A percentile compares a stretch with the other conserved stretches of the same genome.
Conservation (phyloP, 2,113 vertebrate genomes). For the Vidua chalybeata region DNA sequence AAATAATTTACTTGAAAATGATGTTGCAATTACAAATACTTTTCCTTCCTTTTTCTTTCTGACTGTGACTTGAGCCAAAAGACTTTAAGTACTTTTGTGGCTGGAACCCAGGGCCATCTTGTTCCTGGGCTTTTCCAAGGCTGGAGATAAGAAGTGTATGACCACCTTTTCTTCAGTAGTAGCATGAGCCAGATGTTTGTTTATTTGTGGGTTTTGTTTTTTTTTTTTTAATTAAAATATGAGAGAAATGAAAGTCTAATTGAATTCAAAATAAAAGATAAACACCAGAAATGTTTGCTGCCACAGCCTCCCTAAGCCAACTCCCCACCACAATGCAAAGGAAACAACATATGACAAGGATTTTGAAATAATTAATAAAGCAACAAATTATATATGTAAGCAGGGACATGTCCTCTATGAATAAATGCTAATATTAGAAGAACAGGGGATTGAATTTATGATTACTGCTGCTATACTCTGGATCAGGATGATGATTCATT, state of each 20-base stretch:
- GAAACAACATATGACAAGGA: not conserved
- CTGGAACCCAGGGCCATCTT: not conserved
- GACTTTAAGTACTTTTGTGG: not conserved
- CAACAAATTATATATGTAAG: not conserved
- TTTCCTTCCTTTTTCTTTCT: not conserved
- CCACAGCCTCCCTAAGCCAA: not conserved
- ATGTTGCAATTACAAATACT: not conserved
- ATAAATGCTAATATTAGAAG: not conserved
- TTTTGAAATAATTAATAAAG: not conserved
- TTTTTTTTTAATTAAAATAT: not conserved
- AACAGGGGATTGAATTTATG: not conserved
- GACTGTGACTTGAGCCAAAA: not conserved
- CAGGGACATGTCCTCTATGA: not conserved
- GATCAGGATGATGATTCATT: not conserved
- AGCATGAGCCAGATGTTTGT: conserved; percentile 3
- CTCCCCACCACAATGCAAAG: not conserved
- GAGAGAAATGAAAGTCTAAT: not conserved
- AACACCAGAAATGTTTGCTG: not conserved
- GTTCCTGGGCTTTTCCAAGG: conserved; percentile 16
- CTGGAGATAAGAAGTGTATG: not conserved
- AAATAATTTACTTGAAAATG: not conserved
- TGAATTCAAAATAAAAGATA: not conserved
- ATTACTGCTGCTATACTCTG: not conserved
- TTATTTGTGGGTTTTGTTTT: not conserved
- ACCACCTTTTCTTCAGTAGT: not conserved